Conservation (phyloP, 2,797 vertebrate species). For the Acanthornis magna region DNA sequence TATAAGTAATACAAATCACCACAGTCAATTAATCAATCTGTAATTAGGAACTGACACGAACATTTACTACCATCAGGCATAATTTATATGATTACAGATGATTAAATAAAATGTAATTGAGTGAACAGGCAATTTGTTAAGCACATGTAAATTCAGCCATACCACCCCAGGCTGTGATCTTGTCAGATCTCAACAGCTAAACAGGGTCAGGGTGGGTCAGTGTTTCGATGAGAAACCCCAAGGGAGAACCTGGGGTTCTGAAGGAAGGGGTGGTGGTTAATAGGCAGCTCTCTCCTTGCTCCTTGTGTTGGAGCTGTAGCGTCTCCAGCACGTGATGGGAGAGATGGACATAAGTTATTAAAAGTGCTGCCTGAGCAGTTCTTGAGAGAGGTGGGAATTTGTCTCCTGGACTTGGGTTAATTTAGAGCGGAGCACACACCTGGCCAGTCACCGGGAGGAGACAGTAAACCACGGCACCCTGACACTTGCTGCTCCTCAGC, state of each 20-base stretch:
- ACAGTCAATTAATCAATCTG: slow-evolving; percentile 78
- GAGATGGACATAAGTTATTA: neutral
- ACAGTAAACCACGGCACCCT: neutral
- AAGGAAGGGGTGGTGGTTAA: neutral
- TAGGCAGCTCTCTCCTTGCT: neutral
- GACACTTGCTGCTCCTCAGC: neutral
- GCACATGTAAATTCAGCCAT: slow-evolving; percentile 68
- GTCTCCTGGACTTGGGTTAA: slow-evolving; percentile 38
- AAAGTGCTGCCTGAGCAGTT: slow-evolving; percentile 44
- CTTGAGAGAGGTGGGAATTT: slow-evolving; percentile 19
- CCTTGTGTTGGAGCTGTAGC: neutral
- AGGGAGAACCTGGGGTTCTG: neutral
- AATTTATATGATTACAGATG: slow-evolving; percentile 84
- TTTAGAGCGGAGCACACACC: neutral
- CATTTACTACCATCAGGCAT: slow-evolving; percentile 84
- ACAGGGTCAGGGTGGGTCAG: slow-evolving; percentile 3
- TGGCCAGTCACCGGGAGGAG: neutral
- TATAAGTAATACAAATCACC: slow-evolving; percentile 75
- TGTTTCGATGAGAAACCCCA: neutral
- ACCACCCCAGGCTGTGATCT: slow-evolving; percentile 71
- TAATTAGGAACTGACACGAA: slow-evolving; percentile 79
- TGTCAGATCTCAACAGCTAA: slow-evolving; percentile 27
- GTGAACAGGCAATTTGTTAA: slow-evolving; percentile 80
- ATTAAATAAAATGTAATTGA: slow-evolving; percentile 85
- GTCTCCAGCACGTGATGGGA: neutral